These are phyloP conservation scores for Sminthurides aquaticus DNA, from an alignment of 2,888 invertebrate genomes.

Conservation along the genomic window DNA sequence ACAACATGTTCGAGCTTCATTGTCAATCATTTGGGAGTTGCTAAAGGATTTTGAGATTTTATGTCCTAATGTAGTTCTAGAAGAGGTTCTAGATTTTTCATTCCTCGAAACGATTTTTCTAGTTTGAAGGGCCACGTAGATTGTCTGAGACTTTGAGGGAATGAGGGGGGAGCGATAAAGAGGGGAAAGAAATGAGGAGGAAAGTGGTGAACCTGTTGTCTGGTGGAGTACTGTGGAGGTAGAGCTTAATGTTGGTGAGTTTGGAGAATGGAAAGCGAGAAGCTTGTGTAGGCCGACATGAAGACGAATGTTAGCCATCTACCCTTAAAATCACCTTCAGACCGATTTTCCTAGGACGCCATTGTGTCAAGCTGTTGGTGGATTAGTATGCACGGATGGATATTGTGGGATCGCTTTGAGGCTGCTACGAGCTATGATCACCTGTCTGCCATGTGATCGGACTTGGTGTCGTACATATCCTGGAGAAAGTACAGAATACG, in stretches of 20 bases:
- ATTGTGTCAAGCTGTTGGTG: background rate
- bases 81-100: too few species aligned
- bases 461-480: too few species aligned
- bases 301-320: background rate
- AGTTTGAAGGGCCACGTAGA: too few species aligned
- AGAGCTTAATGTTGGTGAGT: background rate
- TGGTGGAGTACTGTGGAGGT: background rate
- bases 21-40: too few species aligned
- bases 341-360: background rate
- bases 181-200: background rate
- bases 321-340: background rate
- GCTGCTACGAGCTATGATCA: background rate
- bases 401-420: background rate
- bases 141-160: background rate
- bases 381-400: background rate
- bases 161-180: background rate
- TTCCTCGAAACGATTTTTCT: too few species aligned
- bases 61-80: too few species aligned
- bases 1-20: too few species aligned
- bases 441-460: too few species aligned
- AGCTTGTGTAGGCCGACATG: background rate
- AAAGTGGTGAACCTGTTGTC: background rate
- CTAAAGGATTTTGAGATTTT: too few species aligned
- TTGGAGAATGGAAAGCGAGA: background rate
- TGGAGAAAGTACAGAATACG: too few species aligned